phyloP scores from a whole-genome alignment of 2,888 invertebrate species.

The Molorchus minor region DNA sequence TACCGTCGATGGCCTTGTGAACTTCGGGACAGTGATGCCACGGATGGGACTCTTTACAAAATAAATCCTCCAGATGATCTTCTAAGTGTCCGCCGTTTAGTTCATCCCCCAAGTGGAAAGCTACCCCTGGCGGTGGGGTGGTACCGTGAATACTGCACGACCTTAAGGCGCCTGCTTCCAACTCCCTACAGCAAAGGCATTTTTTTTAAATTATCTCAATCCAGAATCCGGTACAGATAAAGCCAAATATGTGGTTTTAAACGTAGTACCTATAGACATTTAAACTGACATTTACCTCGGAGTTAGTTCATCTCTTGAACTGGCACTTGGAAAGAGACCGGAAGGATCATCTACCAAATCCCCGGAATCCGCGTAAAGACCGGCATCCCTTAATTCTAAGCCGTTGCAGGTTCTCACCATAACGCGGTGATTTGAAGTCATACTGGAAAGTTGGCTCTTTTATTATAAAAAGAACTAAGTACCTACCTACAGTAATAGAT shows the following conservation, averaged over 20 bases:
- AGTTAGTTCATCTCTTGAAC: conserved; percentile 67
- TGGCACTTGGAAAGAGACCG: conserved; percentile 66
- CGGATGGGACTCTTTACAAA: conserved; percentile 69
- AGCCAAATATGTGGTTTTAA: too few relatives aligned
- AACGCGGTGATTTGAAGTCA: conserved; percentile 64
- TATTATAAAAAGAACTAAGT: too few relatives aligned
- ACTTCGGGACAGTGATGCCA: conserved; percentile 93
- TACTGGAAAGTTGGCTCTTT: conserved; percentile 26
- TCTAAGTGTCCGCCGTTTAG: conserved; percentile 49
- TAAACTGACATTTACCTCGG: conserved; percentile 61
- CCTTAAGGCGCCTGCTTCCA: conserved; percentile 67
- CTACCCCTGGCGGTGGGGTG: conserved; percentile 67
- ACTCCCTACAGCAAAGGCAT: conserved; percentile 59
- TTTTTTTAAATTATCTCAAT: too few relatives aligned
- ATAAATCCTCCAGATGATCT: conserved; percentile 52
- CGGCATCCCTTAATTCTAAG: conserved; percentile 72
- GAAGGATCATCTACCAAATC: conserved; percentile 61
- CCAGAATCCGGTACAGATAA: too few relatives aligned
- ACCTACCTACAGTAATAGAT: too few relatives aligned
- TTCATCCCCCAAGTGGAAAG: conserved; percentile 62
- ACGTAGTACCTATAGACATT: too few relatives aligned
- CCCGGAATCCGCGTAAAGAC: conserved; percentile 56
- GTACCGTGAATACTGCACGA: conserved; percentile 70
- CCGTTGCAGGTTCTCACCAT: conserved; percentile 83
- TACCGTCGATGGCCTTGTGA: conserved; percentile 92